Conservation (phyloP, 2,888 invertebrate genomes). For the Desoria tigrina region DNA sequence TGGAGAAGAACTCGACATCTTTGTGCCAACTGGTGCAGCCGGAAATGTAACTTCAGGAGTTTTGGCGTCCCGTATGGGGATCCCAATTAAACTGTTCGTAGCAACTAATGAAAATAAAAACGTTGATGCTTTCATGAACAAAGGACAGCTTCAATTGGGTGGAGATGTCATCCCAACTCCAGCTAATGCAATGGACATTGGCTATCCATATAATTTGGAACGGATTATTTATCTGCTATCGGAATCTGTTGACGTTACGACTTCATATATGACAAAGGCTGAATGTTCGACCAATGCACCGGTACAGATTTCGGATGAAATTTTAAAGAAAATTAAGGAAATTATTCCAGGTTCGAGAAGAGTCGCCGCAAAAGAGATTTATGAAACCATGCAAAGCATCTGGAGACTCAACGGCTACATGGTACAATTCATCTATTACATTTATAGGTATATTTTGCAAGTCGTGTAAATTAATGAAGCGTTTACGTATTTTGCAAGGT, state of each 20-base stretch:
- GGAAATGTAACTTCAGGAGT: constrained; percentile 59
- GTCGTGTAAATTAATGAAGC: no score
- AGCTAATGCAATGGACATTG: constrained; percentile 60
- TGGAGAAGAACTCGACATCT: constrained; percentile 56
- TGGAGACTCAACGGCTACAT: constrained; percentile 57
- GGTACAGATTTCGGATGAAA: constrained; percentile 23
- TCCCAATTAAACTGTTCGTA: constrained; percentile 58
- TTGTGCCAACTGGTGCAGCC: constrained; percentile 60
- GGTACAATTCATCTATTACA: constrained; percentile 23
- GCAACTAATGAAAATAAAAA: constrained; percentile 58
- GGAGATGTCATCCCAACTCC: constrained; percentile 55
- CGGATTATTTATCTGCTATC: constrained; percentile 57
- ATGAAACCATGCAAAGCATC: constrained; percentile 55
- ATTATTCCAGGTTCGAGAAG: constrained; percentile 44
- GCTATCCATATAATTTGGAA: constrained; percentile 59
- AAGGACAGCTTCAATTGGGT: constrained; percentile 55
- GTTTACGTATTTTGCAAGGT: constrained; percentile 46
- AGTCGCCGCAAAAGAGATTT: constrained; percentile 55
- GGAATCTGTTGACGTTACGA: constrained; percentile 53
- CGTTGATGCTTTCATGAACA: constrained; percentile 55
- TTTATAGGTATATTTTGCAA: neutral
- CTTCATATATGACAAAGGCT: constrained; percentile 52
- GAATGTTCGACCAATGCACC: constrained; percentile 26
- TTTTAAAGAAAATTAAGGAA: constrained; percentile 54
- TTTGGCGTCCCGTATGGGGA: constrained; percentile 58